Evolutionary conservation across 2,797 vertebrate species (phyloP), one percentile per base, ranked within the genome.

Genomic region (Pseudomugil tenellus): DNA sequence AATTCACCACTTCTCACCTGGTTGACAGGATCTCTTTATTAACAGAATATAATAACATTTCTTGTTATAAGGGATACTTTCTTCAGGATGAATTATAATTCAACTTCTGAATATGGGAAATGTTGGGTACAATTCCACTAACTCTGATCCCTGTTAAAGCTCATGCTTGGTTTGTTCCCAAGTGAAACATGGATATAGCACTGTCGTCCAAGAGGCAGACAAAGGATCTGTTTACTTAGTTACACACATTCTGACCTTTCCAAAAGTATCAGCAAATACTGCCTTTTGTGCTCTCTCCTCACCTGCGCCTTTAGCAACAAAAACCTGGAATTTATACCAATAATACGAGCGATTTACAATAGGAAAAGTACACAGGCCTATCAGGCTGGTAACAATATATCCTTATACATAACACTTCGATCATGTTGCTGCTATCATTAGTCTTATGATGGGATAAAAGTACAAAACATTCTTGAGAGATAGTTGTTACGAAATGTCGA

Each of bases 291-390:
- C 2, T 49, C 4, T 59, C 17, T 23, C 49, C 35, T 76, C 51
- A 35, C 34, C 31, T 59, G 46, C 4, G 11, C 57, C 25, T 48
- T n/a, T 11, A 72, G 34, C 74, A n/a, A 46, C 57, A 57, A 10
- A 71, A 59, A 59, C 63, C 60, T 58, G 53, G 23, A 72, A 54
- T 29, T 29, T 35, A 57, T 39, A 62, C 55, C 26, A 60, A 12
- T 4, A 11, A 39, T 14, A 51, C 49, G 41, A 7, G 39, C 61
- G 28, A 31, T 34, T 23, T 53, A 66, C 37, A 53, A 29, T 6
- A 57, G 55, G 53, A 29, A 55, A 57, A 53, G 41, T 21, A 39
- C 28, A 31, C 32, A 3, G 53, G 0, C 13, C 11, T 34, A 29
- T 49, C 13, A 12, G 5, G 31, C 31, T 43, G 2, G 57, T 56